Base-by-base conservation (phyloP, 2,888 invertebrate species). In the Griposia aprilina region DNA sequence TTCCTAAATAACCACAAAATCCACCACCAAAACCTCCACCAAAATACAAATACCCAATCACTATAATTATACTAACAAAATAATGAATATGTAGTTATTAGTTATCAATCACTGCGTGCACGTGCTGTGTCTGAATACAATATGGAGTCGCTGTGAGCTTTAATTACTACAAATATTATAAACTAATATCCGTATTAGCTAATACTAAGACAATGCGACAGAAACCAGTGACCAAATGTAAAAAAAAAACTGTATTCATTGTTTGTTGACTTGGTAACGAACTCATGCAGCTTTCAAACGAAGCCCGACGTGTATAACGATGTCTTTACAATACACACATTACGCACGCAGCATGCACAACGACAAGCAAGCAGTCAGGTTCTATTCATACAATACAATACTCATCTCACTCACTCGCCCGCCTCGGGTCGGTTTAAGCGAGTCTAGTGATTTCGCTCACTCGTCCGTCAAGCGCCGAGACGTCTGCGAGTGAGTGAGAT, bases 71-170 rank as follows among this genome's bases (percentile, higher is more conserved):
- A 63, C 63, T 63, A 63, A 41, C 23, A 30, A 36, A 63, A 63
- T 41, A 63, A 20, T 30, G 30, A 63, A 20, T 63, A 63, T 11
- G 13, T 65, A 65, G 30, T 36, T 23, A 15, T 65, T 50, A 50
- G 41, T 15, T 63, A 36, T 8, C 63, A 65, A 65, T 41, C 63
- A 65, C 65, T 65, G 65, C 65, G n/a, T 65, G 41, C 65, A 65
- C 30, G 30, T 36, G 63, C 23, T 13, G 23, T 63, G 30, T 36
- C 30, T 3, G 30, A 36, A 36, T 36, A 36, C 30, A 63, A 30
- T 63, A 63, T 41, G 23, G 41, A 65, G n/a, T 63, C 63, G 13
- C 63, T 65, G 65, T 65, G 65, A 65, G 65, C 63, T 65, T 65
- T 60, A 30, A 30, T 62, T 30, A 62, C 30, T 20, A 30, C 62